Percentiles rank a stretch among this genome's conserved stretches.
These are phyloP conservation scores for Pyrochroa serraticornis DNA, from an alignment of 2,888 invertebrate species.

Conservation along the genomic window DNA sequence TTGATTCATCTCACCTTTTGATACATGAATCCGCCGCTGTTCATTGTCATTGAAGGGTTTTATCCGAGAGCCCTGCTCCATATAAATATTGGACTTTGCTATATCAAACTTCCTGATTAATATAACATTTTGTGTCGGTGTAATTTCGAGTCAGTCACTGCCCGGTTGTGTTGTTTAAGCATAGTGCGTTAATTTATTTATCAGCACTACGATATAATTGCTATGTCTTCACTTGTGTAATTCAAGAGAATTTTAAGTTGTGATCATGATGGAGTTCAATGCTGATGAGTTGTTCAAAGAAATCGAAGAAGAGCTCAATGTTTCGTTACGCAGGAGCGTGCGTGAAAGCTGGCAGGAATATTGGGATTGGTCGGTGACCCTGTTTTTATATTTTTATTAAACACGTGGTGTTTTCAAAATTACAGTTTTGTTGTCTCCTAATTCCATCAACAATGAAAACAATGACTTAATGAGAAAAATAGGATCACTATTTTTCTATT, in stretches of 20 bases:
- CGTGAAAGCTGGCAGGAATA: constrained; percentile 51
- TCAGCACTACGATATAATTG: neutral
- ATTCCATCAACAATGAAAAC: constrained; percentile 9
- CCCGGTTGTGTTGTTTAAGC: constrained; percentile 17
- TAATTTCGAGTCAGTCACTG: constrained; percentile 27
- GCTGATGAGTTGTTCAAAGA: constrained; percentile 48
- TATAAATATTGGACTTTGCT: constrained; percentile 42
- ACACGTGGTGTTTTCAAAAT: neutral
- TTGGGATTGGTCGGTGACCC: constrained; percentile 53
- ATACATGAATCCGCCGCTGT: constrained; percentile 1
- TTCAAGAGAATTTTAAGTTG: neutral
- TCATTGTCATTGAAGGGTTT: constrained; percentile 13
- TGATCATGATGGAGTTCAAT: constrained; percentile 42
- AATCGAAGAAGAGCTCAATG: constrained; percentile 50
- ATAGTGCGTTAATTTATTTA: constrained; percentile 16
- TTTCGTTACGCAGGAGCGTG: constrained; percentile 42
- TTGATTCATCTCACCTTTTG: no score
- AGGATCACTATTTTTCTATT: no score
- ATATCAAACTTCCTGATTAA: constrained; percentile 42
- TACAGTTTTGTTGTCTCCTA: constrained; percentile 11
- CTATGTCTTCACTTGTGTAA: neutral
- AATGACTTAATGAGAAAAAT: neutral
- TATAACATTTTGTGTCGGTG: constrained; percentile 38
- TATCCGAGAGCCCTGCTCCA: constrained; percentile 32
- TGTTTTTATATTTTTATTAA: neutral